Evolutionary conservation across 2,888 invertebrate genomes (phyloP), one percentile per base, ranked within the genome.

Genomic region (Copidosoma aretas): DNA sequence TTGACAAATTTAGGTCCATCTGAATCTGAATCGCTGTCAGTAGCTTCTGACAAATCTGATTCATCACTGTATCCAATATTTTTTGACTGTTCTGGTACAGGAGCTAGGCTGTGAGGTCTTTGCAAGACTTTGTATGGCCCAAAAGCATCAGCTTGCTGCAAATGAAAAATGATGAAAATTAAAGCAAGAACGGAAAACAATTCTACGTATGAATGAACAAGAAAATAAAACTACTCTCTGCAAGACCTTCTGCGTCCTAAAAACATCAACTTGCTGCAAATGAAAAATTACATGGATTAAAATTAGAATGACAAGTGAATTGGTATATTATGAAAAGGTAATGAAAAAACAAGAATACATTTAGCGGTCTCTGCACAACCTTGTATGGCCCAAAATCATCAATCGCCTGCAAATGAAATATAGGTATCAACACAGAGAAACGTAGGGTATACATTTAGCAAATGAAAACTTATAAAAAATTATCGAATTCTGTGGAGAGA

Each of bases 21-120:
- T 0, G 82, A 85, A 71, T 89, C 90, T 1, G 89, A 88, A 73
- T 90, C 90, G 21, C 88, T 89, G 64, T 89, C 89, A 0, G 88
- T 86, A 17, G 86, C 87, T 46, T 77, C 80, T 0, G 86, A 85
- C 0, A 84, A 84, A 8, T 88, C 87, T 0, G 85, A 86, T 63
- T 88, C 88, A 70, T 88, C 88, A 67, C 88, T 88, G 73, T 86
- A 87, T 73, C 88, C 88, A 75, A 89, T 88, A 73, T 89, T 81
- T 1, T 73, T 54, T 10, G 74, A 72, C 67, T 75, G 77, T n/a
- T 80, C 77, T 49, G 71, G 68, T 21, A 72, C 73, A 22, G 73
- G 60, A 21, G 60, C 61, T 10, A 67, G 68, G 10, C 75, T 64
- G n/a, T 78, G 77, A 32, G 83, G 83, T 62, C 83, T 76, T 72